phyloP scores from a whole-genome alignment of 2,113 vertebrate species.

The Forbesichthys papilliferus region DNA sequence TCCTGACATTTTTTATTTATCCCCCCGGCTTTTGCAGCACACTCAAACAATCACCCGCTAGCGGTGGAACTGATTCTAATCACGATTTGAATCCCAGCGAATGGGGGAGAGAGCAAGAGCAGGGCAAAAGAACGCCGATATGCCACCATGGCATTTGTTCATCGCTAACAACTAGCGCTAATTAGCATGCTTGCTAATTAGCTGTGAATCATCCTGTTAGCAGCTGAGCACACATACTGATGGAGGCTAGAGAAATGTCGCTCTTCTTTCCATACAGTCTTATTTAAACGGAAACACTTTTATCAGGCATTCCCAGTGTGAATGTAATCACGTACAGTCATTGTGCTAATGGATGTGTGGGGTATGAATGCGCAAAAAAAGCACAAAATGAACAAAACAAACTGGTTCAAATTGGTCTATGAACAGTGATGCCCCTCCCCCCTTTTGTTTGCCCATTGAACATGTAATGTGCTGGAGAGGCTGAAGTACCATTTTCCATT shows the following conservation, averaged over 20 bases:
- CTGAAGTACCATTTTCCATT: slow-evolving; percentile 8
- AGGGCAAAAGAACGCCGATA: slow-evolving; percentile 23
- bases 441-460: slow-evolving; percentile 30
- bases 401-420: slow-evolving; percentile 16
- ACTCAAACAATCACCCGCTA: slow-evolving; percentile 21
- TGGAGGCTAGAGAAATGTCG: slow-evolving; percentile 43
- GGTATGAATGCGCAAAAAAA: slow-evolving; percentile 24
- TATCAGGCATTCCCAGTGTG: slow-evolving; percentile 39
- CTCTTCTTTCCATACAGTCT: slow-evolving; percentile 4
- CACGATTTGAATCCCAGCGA: slow-evolving; percentile 23
- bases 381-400: slow-evolving; percentile 41
- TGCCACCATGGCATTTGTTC: slow-evolving; percentile 43
- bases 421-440: neutral
- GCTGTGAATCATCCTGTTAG: slow-evolving; percentile 72
- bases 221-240: slow-evolving; percentile 56
- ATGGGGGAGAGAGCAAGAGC: slow-evolving; percentile 34
- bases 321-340: slow-evolving; percentile 35
- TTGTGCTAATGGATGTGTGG: slow-evolving; percentile 47
- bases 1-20: neutral
- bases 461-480: slow-evolving; percentile 25
- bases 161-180: slow-evolving; percentile 68
- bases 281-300: slow-evolving; percentile 27
- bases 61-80: slow-evolving; percentile 26
- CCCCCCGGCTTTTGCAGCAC: slow-evolving; percentile 3
- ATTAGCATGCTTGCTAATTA: slow-evolving; percentile 75